Conservation (phyloP, 2,113 vertebrate genomes). For the Morone saxatilis region DNA sequence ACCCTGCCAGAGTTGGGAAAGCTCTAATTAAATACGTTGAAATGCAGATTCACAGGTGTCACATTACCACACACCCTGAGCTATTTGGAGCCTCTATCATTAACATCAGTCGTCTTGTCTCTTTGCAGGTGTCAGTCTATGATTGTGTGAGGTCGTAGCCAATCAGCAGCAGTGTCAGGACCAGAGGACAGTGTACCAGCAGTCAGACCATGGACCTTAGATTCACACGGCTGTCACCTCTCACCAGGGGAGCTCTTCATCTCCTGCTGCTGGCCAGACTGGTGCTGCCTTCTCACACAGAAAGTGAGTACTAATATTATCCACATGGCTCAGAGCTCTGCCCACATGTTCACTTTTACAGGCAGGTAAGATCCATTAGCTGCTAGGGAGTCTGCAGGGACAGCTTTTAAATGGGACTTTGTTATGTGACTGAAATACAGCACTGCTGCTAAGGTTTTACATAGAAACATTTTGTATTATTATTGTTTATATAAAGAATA, state of each 20-base stretch:
- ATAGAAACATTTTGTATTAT: not conserved
- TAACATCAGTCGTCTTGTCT: conserved; percentile 15
- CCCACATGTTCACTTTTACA: not conserved
- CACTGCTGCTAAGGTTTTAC: not conserved
- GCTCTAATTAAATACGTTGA: not conserved
- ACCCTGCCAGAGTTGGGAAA: not conserved
- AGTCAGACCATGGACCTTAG: conserved; percentile 87
- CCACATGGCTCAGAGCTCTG: not conserved
- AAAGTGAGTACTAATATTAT: conserved; percentile 86
- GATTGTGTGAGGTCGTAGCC: conserved; percentile 68
- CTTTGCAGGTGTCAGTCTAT: conserved; percentile 71
- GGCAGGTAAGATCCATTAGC: conserved; percentile 6
- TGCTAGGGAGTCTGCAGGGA: conserved; percentile 5
- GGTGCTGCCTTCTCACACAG: conserved; percentile 81
- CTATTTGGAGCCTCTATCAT: not conserved
- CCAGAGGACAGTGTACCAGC: conserved; percentile 77
- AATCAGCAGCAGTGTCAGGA: conserved; percentile 72
- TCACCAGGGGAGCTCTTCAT: conserved; percentile 74
- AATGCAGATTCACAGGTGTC: not conserved
- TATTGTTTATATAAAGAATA: no score
- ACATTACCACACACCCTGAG: not conserved
- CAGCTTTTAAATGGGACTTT: conserved; percentile 4
- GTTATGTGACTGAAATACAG: not conserved
- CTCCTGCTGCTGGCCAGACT: conserved; percentile 85
- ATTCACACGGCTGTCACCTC: conserved; percentile 57